Conservation (phyloP, 2,888 invertebrate genomes). For the Tetragonisca angustula region DNA sequence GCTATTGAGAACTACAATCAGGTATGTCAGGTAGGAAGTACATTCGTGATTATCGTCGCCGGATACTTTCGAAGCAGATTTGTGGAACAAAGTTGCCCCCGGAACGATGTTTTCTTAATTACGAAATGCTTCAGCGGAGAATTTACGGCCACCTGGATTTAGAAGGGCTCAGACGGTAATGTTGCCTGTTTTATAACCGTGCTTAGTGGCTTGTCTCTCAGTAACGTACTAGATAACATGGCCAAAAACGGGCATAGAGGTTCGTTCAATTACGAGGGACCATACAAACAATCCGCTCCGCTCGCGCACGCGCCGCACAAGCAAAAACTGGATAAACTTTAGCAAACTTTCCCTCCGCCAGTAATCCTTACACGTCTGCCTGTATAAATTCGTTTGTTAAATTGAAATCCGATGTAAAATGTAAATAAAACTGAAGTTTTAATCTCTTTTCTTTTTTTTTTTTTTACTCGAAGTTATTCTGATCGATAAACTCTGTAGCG, state of each 20-base stretch:
- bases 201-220: slow-evolving; percentile 31
- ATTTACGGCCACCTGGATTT: slow-evolving; percentile 20
- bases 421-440: neutral
- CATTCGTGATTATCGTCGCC: neutral
- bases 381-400: neutral
- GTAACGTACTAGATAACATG: slow-evolving; percentile 1
- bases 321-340: neutral
- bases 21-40: neutral
- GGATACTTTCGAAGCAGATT: neutral
- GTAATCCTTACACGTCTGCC: no score
- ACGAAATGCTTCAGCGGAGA: neutral
- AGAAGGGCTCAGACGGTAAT: slow-evolving; percentile 22
- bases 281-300: neutral
- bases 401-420: neutral
- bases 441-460: neutral
- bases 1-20: no score
- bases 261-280: slow-evolving; percentile 19
- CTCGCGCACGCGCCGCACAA: neutral
- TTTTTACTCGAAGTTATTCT: neutral
- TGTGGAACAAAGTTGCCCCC: neutral
- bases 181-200: slow-evolving; percentile 21
- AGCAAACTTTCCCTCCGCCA: neutral
- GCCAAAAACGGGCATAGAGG: slow-evolving; percentile 16
- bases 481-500: neutral
- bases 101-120: neutral